These are phyloP conservation scores for Eilema griseolum DNA, from an alignment of 2,888 invertebrate species.

Conservation along the genomic window DNA sequence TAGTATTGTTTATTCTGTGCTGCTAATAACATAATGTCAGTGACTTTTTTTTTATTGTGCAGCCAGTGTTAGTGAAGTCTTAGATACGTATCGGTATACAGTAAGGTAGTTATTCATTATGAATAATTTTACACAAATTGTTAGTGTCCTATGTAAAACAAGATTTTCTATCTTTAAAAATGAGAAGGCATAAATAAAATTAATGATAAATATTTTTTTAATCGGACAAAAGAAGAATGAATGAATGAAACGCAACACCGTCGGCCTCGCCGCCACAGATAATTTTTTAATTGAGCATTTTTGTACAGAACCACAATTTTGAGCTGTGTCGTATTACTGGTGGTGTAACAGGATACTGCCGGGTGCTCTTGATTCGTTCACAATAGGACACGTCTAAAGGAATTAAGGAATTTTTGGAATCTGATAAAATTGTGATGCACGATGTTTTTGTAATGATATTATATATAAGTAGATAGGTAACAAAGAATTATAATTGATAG, in stretches of 20 bases:
- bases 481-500: background rate
- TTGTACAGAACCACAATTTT: constrained; percentile 42
- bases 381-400: constrained; percentile 60
- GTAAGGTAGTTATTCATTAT: too few relatives aligned
- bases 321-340: constrained; percentile 50
- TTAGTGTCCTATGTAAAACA: background rate
- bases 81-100: too few relatives aligned
- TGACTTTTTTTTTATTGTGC: too few relatives aligned
- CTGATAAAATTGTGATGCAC: constrained; percentile 31
- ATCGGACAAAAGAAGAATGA: constrained; percentile 38
- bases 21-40: too few relatives aligned
- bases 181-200: background rate
- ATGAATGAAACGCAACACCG: constrained; percentile 43
- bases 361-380: constrained; percentile 59
- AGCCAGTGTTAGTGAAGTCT: too few relatives aligned
- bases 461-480: background rate
- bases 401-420: constrained; percentile 55
- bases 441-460: constrained; percentile 15
- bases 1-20: too few relatives aligned
- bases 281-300: constrained; percentile 47
- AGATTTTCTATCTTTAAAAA: background rate
- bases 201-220: constrained; percentile 30
- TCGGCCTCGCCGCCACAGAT: constrained; percentile 47
- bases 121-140: too few relatives aligned
- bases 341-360: constrained; percentile 52